Conservation (phyloP, 2,888 invertebrate genomes). For the Drymonia ruficornis region DNA sequence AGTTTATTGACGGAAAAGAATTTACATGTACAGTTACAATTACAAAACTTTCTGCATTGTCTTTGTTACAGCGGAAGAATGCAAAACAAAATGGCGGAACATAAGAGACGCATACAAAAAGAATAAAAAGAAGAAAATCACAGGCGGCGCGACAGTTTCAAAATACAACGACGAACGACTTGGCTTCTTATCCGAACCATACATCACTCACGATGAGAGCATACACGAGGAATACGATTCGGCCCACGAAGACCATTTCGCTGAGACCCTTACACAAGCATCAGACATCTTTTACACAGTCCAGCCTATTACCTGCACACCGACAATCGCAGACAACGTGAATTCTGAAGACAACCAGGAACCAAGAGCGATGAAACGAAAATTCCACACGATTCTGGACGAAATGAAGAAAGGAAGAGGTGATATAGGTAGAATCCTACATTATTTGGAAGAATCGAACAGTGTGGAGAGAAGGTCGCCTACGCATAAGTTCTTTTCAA, state of each 20-base stretch:
- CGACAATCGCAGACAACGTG: neutral
- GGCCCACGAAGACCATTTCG: neutral
- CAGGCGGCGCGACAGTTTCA: constrained; percentile 15
- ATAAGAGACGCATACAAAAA: constrained; percentile 27
- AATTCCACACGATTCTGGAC: constrained; percentile 21
- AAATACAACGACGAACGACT: constrained; percentile 24
- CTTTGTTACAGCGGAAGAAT: constrained; percentile 28
- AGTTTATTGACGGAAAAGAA: too few species aligned
- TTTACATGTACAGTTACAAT: too few species aligned
- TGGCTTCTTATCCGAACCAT: neutral
- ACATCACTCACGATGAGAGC: neutral
- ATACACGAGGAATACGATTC: neutral
- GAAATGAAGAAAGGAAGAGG: constrained; percentile 23
- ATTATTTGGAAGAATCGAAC: constrained; percentile 17
- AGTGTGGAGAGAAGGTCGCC: constrained; percentile 10
- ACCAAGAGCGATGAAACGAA: constrained; percentile 18
- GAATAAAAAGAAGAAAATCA: constrained; percentile 22
- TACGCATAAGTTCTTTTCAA: constrained; percentile 21
- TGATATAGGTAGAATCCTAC: constrained; percentile 17
- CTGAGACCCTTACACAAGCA: neutral
- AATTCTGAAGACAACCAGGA: constrained; percentile 8
- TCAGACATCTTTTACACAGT: neutral
- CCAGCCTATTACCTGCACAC: neutral
- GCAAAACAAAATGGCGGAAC: constrained; percentile 30
- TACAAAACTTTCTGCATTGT: too few species aligned